Evolutionary conservation across 2,888 invertebrate species (phyloP).

Genomic region (Phengaris alcon): DNA sequence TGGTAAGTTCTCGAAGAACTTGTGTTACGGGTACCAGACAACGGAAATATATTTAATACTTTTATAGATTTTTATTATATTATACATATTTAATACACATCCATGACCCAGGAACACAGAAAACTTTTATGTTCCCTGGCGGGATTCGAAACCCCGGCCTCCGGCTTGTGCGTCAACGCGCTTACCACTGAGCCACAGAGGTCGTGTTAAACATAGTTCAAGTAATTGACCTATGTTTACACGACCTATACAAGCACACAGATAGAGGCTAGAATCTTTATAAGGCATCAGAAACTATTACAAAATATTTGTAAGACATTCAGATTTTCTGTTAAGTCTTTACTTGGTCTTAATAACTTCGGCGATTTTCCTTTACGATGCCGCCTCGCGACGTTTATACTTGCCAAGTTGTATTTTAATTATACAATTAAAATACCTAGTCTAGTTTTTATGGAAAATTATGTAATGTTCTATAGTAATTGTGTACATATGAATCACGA

Average conservation of each 20-base stretch:
- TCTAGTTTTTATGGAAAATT: constrained; percentile 22
- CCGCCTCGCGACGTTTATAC: constrained; percentile 9
- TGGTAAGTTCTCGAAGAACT: no score
- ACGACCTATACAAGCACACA: background rate
- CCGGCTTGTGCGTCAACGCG: no score
- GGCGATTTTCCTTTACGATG: constrained; percentile 18
- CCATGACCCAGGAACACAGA: no score
- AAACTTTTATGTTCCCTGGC: no score
- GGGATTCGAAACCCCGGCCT: no score
- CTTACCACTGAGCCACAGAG: no score
- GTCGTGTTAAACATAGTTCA: no score
- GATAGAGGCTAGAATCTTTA: background rate
- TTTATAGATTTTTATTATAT: no score
- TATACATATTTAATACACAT: no score
- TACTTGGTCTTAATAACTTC: background rate
- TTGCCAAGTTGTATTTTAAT: constrained; percentile 7
- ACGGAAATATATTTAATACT: no score
- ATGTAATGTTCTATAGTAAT: constrained; percentile 9
- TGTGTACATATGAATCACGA: background rate
- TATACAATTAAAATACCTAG: constrained; percentile 19
- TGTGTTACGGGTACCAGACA: no score
- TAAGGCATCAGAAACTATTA: background rate
- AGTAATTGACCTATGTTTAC: background rate
- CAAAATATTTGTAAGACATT: background rate
- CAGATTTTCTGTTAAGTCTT: background rate